Conservation (phyloP, 2,888 invertebrate genomes). For the Euphydryas editha region DNA sequence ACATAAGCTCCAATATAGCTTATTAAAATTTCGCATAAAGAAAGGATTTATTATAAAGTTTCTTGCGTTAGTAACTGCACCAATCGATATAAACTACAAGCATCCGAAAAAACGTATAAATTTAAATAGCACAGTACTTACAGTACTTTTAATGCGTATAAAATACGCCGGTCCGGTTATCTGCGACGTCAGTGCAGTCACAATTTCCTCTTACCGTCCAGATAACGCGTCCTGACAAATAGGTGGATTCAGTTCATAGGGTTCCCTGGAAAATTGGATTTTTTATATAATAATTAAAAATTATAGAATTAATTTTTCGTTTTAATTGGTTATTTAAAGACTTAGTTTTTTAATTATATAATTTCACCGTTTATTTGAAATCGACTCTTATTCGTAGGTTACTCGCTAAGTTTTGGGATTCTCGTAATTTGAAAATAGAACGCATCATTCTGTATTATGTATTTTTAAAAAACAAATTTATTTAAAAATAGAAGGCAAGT, state of each 20-base stretch:
- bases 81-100: background rate
- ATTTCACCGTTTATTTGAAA: no score
- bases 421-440: no score
- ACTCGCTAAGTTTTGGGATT: no score
- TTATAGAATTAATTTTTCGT: background rate
- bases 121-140: constrained; percentile 28
- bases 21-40: no score
- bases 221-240: constrained; percentile 41
- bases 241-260: constrained; percentile 33
- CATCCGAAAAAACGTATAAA: constrained; percentile 6
- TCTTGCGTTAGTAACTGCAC: background rate
- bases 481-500: no score
- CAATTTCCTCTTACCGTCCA: constrained; percentile 36
- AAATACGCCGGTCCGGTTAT: constrained; percentile 31
- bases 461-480: no score
- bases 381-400: no score
- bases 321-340: background rate
- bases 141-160: constrained; percentile 32
- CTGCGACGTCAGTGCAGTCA: constrained; percentile 34
- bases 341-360: no score
- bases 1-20: no score
- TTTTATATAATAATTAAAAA: background rate
- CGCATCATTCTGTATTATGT: no score
- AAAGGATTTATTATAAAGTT: no score
- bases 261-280: constrained; percentile 20